Percentiles rank a stretch among this genome's conserved stretches.
Evolutionary conservation across 1,140 invertebrate species (phyloP).

Genomic region (Daktulosphaira vitifoliae): DNA sequence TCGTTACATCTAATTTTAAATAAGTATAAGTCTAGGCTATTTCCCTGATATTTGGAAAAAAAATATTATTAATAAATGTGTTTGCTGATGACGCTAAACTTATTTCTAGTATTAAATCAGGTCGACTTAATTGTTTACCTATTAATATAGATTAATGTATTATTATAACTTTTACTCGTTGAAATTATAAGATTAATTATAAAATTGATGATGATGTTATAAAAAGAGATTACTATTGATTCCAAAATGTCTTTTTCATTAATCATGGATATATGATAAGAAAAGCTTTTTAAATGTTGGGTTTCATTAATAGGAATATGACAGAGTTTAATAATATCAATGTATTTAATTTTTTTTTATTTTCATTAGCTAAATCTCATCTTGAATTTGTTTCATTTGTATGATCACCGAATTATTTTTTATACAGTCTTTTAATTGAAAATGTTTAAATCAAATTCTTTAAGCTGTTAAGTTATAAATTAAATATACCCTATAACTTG

Average conservation of each 20-base stretch:
- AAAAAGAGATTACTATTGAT: neutral
- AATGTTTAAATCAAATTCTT: neutral
- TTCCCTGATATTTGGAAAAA: neutral
- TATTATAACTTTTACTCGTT: neutral
- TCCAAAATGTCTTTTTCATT: neutral
- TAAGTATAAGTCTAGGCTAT: conserved; percentile 8
- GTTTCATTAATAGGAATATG: neutral
- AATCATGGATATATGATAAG: neutral
- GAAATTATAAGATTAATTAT: neutral
- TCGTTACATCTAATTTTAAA: neutral
- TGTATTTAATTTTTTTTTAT: neutral
- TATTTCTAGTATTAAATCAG: neutral
- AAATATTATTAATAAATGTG: too few species aligned
- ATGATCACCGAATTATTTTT: conserved; percentile 11
- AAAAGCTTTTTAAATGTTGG: neutral
- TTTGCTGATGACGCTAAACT: too few species aligned
- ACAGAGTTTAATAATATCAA: neutral
- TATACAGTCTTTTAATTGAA: neutral
- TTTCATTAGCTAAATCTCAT: conserved; percentile 5
- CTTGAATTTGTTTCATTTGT: conserved; percentile 2
- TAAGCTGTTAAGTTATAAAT: conserved; percentile 6
- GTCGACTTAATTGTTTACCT: neutral
- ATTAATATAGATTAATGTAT: neutral
- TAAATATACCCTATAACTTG: neutral
- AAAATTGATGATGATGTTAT: neutral